phyloP scores from a whole-genome alignment of 37 sponge, comb jelly and placozoan genomes.

The Halichondria panicea region DNA sequence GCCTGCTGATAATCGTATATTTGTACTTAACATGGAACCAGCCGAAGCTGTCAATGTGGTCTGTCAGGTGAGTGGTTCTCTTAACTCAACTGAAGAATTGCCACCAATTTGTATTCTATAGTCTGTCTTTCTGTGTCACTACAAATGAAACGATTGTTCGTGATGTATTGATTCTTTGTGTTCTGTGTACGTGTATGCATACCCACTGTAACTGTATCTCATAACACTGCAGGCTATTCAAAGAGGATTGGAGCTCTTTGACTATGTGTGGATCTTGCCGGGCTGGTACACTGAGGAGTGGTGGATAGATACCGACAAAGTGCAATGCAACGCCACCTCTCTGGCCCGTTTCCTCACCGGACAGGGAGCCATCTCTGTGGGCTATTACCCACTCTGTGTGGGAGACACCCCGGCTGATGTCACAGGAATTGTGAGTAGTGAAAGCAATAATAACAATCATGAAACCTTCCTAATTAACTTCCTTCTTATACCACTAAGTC shows the following conservation, averaged over 20 bases:
- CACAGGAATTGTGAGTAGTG: conserved; percentile 13
- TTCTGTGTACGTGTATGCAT: not conserved
- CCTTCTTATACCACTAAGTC: not conserved
- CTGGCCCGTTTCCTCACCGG: not conserved
- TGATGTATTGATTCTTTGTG: not conserved
- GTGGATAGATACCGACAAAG: not conserved
- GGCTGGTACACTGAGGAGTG: conserved; percentile 33
- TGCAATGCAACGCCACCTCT: not conserved
- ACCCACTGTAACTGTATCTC: not conserved
- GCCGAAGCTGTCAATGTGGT: conserved; percentile 1
- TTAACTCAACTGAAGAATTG: not conserved
- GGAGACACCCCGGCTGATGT: not conserved
- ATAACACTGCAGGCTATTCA: not conserved
- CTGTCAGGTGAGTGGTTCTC: conserved; percentile 26
- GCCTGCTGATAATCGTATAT: conserved; percentile 16
- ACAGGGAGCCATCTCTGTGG: conserved; percentile 10
- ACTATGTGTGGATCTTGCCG: conserved; percentile 14
- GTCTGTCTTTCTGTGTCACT: not conserved
- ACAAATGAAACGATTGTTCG: not conserved
- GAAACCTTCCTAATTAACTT: not conserved
- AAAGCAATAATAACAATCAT: too few relatives aligned
- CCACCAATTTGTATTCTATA: not conserved
- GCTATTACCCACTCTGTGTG: not conserved
- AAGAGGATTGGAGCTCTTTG: not conserved
- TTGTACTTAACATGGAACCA: conserved; percentile 39